Percentiles rank a stretch among this genome's conserved stretches.
Conservation (phyloP, 2,797 vertebrate genomes). For the Glyptemys insculpta region DNA sequence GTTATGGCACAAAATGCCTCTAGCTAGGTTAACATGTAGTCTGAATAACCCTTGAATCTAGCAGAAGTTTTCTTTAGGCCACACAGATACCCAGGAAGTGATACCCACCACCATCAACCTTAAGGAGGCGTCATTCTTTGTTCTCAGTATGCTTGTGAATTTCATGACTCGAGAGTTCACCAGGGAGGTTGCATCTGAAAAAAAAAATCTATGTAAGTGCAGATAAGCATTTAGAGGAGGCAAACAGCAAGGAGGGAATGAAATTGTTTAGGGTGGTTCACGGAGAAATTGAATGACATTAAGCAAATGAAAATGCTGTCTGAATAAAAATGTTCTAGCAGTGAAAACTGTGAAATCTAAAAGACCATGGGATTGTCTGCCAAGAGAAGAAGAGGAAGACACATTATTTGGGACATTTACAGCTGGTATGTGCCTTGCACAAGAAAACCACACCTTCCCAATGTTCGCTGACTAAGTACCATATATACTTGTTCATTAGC, state of each 20-base stretch:
- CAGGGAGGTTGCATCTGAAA: neutral
- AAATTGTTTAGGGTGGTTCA: neutral
- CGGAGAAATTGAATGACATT: neutral
- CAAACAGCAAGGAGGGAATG: neutral
- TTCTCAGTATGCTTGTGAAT: neutral
- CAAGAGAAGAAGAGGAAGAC: neutral
- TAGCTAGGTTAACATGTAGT: neutral
- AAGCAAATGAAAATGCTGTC: neutral
- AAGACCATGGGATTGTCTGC: neutral
- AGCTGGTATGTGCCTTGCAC: neutral
- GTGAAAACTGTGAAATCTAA: neutral
- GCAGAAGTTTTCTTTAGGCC: neutral
- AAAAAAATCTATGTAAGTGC: neutral
- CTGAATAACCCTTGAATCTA: conserved; percentile 28
- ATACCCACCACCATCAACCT: neutral
- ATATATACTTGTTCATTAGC: too few relatives aligned
- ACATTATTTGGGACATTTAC: neutral
- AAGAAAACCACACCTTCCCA: neutral
- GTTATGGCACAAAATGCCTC: neutral
- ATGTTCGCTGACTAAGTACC: neutral
- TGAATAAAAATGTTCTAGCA: neutral
- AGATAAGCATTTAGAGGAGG: neutral
- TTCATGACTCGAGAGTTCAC: neutral
- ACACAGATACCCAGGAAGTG: neutral
- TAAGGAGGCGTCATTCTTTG: neutral